phyloP scores from a whole-genome alignment of 2,113 vertebrate genomes.

The Nestor notabilis region DNA sequence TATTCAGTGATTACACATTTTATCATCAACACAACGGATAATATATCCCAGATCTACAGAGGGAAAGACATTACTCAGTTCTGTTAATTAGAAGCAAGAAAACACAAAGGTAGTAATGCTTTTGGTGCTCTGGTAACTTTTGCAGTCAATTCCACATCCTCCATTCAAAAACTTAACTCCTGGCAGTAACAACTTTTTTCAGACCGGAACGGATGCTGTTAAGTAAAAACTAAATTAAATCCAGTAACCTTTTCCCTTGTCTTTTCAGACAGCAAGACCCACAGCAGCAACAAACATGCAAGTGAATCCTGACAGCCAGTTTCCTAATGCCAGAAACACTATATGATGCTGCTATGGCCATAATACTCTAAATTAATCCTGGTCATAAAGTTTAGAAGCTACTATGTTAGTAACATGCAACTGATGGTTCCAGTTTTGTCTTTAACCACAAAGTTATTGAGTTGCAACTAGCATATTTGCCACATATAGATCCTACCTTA shows the following conservation, averaged over 20 bases:
- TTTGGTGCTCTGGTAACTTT: not conserved
- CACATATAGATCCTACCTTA: not conserved
- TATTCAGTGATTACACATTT: conserved; percentile 54
- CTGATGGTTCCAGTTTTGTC: not conserved
- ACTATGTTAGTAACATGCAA: not conserved
- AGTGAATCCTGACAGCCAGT: not conserved
- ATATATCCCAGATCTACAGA: not conserved
- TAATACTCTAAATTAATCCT: not conserved
- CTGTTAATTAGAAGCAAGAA: not conserved
- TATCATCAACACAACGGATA: conserved; percentile 33
- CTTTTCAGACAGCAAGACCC: not conserved
- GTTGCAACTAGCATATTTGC: not conserved
- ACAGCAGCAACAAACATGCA: not conserved
- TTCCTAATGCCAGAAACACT: not conserved
- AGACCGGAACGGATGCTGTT: not conserved
- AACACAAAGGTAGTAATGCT: not conserved
- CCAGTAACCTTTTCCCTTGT: not conserved
- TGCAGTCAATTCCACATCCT: not conserved
- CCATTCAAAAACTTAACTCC: not conserved
- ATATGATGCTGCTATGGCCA: not conserved
- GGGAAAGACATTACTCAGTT: not conserved
- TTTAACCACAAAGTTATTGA: not conserved
- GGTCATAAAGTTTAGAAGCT: not conserved
- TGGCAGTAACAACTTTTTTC: not conserved
- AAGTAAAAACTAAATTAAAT: not conserved